phyloP scores from a whole-genome alignment of 2,888 invertebrate species.

The Thecocarcelia acutangulata region DNA sequence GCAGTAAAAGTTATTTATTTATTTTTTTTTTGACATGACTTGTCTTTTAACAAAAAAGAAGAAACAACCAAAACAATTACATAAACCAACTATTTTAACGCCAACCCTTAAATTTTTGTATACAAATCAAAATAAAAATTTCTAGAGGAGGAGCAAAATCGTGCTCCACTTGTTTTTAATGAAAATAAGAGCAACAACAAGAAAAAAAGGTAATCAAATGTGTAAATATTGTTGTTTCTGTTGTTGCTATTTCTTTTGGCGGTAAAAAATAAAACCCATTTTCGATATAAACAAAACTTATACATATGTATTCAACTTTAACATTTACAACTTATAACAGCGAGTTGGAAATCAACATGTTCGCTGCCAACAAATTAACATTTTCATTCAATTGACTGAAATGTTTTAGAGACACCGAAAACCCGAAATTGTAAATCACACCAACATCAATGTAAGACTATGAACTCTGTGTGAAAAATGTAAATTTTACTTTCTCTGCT shows the following conservation, averaged over 20 bases:
- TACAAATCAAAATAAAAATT: constrained; percentile 16
- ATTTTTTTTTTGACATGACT: constrained; percentile 5
- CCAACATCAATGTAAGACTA: not conserved
- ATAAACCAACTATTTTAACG: not conserved
- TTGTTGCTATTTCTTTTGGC: constrained; percentile 53
- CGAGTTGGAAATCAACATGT: constrained; percentile 11
- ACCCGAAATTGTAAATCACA: not conserved
- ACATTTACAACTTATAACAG: constrained; percentile 27
- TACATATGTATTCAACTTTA: constrained; percentile 39
- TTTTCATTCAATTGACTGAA: not conserved
- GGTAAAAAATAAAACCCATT: constrained; percentile 21
- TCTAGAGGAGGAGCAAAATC: constrained; percentile 45
- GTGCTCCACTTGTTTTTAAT: not conserved
- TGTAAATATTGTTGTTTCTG: constrained; percentile 55
- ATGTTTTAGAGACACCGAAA: not conserved
- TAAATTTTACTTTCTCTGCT: not conserved
- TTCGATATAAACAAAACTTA: constrained; percentile 38
- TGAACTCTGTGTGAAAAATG: not conserved
- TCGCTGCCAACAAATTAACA: constrained; percentile 28
- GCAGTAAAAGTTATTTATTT: constrained; percentile 40
- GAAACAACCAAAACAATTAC: constrained; percentile 24
- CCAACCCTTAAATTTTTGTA: constrained; percentile 56
- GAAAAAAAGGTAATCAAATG: constrained; percentile 15
- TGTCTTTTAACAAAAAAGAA: constrained; percentile 12
- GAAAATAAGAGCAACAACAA: not conserved